Evolutionary conservation across 2,113 vertebrate species (phyloP), one percentile per base, ranked within the genome.

Genomic region (Phylloscopus trochilus): DNA sequence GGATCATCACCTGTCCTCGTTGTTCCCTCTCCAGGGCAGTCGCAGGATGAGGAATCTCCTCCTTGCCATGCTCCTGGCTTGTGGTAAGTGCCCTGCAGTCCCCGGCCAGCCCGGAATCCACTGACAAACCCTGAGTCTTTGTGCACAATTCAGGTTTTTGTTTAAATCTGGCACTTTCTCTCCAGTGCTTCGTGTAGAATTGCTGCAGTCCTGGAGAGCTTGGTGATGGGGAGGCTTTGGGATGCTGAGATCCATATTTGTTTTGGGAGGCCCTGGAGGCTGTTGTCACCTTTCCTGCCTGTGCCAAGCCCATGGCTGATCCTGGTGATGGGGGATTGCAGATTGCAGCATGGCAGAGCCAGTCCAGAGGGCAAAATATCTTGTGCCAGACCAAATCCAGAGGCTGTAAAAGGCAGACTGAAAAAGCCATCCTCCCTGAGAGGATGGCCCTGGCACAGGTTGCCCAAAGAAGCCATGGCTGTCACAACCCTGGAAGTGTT

Each of bases 11-110:
- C 47, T 0, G 0, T 39, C 3, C 1, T 17, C 43, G 43, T 13
- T 62, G 52, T 88, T 92, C 66, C 64, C 72, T 93, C 35, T 43
- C 18, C 59, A 83, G 96, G 63, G 13, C 63, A 41, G 37, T 24
- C 59, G 9, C 13, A 89, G 60, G 59, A 97, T 97, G 95, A 97
- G 58, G 91, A 95, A 43, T 66, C 94, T 96, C 74, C 68, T 97
- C 63, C 49, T 95, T 35, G 75, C 82, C 2, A 1, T 92, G 75
- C 47, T 95, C 46, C 49, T 97, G 87, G 82, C 67, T 51, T 95
- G 93, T 2, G 94, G 96, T 97, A 87, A 97, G 90, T 95, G 72
- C 31, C 15, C 46, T 2, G 1, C 30, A 55, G 14, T 27, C 49
- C 46, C 26, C 0, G 8, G 35, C 55, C 20, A 26, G 62, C 44